Evolutionary conservation across 2,797 vertebrate species (phyloP).

Genomic region (Tadarida brasiliensis): DNA sequence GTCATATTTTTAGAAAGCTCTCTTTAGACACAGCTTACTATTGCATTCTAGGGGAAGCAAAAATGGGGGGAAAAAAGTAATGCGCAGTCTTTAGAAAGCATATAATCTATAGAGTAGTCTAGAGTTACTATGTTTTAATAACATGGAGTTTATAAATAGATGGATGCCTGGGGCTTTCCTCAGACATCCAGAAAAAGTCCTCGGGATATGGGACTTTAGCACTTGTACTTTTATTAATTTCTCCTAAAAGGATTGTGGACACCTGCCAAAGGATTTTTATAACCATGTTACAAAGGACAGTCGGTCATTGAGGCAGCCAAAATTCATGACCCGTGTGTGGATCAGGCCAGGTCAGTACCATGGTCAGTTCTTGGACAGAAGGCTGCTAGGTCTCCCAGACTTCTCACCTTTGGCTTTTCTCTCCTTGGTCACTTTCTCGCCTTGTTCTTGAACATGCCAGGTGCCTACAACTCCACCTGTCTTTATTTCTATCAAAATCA

Average conservation of each 20-base stretch:
- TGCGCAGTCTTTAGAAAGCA: background rate
- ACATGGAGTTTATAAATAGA: background rate
- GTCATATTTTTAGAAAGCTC: background rate
- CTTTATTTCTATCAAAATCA: slow-evolving; percentile 1
- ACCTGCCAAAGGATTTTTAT: background rate
- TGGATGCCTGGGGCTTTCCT: background rate
- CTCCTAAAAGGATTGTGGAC: background rate
- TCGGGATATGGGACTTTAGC: background rate
- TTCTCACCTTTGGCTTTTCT: background rate
- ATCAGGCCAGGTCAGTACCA: background rate
- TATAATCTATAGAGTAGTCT: background rate
- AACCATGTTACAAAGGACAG: background rate
- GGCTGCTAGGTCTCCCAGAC: background rate
- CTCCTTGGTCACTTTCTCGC: background rate
- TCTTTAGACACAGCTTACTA: background rate
- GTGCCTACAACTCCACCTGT: background rate
- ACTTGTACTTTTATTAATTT: background rate
- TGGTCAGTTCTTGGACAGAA: background rate
- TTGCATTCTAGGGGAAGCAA: background rate
- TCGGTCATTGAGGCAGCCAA: background rate
- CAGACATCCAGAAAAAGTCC: background rate
- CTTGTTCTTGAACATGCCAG: background rate
- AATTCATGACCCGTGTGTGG: background rate
- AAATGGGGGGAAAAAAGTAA: background rate
- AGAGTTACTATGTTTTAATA: background rate